Percentiles rank a stretch among this genome's conserved stretches.
phyloP scores from a whole-genome alignment of 2,888 invertebrate species.

The Boloria selene region DNA sequence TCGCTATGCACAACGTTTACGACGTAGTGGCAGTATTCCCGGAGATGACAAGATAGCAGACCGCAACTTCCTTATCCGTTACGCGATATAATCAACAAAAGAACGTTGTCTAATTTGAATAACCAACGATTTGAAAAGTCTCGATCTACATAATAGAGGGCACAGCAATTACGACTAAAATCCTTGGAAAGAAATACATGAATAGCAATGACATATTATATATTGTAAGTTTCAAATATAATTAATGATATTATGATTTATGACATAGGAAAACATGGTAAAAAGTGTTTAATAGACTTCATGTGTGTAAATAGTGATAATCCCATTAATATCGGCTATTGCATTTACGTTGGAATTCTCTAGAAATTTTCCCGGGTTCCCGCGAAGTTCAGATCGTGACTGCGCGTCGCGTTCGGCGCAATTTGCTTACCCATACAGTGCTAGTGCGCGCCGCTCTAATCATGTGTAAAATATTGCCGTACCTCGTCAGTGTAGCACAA shows the following conservation, averaged over 20 bases:
- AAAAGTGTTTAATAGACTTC: conserved; percentile 18
- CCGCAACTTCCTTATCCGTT: conserved; percentile 72
- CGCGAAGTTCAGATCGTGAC: conserved; percentile 81
- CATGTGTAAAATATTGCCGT: conserved; percentile 80
- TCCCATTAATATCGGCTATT: conserved; percentile 74
- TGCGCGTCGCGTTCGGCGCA: conserved; percentile 77
- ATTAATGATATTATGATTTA: conserved; percentile 40
- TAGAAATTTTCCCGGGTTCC: conserved; percentile 77
- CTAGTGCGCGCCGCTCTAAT: conserved; percentile 72
- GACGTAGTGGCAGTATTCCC: conserved; percentile 50
- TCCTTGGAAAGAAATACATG: conserved; percentile 51
- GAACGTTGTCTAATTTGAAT: conserved; percentile 74
- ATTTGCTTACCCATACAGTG: conserved; percentile 82
- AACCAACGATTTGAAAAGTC: conserved; percentile 54
- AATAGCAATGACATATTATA: conserved; percentile 27
- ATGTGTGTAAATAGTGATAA: conserved; percentile 57
- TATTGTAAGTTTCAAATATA: conserved; percentile 38
- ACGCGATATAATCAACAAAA: conserved; percentile 67
- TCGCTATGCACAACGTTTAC: conserved; percentile 31
- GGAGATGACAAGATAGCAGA: conserved; percentile 65
- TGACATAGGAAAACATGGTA: conserved; percentile 1
- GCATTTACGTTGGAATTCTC: conserved; percentile 79
- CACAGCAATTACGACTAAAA: conserved; percentile 55
- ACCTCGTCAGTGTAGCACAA: conserved; percentile 69
- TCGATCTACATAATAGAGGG: conserved; percentile 61